Percentiles rank a stretch among this genome's conserved stretches.
phyloP scores from a whole-genome alignment of 2,113 vertebrate genomes.

The Osmerus mordax region DNA sequence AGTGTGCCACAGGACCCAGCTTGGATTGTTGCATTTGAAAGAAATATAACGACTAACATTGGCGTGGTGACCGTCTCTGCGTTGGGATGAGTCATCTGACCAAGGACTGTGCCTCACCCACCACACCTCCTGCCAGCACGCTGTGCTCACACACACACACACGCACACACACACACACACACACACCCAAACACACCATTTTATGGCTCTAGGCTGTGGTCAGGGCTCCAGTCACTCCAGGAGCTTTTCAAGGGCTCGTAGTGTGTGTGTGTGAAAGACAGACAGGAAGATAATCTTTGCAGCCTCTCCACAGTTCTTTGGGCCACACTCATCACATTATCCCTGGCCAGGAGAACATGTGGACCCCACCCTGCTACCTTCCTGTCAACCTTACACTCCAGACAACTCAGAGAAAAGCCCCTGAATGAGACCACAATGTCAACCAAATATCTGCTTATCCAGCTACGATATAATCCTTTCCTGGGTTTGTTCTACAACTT shows the following conservation, averaged over 20 bases:
- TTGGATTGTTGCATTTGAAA: conserved; percentile 45
- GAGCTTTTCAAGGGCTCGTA: too few species aligned
- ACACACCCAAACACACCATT: neutral
- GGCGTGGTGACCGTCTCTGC: conserved; percentile 43
- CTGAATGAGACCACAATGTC: conserved; percentile 49
- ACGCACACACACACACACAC: conserved; percentile 5
- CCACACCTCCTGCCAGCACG: conserved; percentile 38
- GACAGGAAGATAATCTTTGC: conserved; percentile 41
- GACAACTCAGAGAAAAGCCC: conserved; percentile 43
- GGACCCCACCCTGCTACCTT: neutral
- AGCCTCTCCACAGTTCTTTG: conserved; percentile 31
- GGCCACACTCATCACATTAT: conserved; percentile 16
- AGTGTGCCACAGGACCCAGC: conserved; percentile 30
- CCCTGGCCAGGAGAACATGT: conserved; percentile 15
- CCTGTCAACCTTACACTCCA: conserved; percentile 21
- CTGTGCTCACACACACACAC: conserved; percentile 20
- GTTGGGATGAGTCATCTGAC: conserved; percentile 59
- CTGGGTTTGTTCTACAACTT: conserved; percentile 34
- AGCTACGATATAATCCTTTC: conserved; percentile 40
- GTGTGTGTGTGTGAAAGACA: conserved; percentile 10
- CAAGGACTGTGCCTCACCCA: conserved; percentile 53
- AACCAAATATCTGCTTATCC: conserved; percentile 43
- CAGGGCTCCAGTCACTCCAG: conserved; percentile 28
- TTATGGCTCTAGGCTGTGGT: conserved; percentile 44
- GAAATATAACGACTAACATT: conserved; percentile 49